phyloP scores from a whole-genome alignment of 2,113 vertebrate genomes.

The Brachypodius melanocephalos region DNA sequence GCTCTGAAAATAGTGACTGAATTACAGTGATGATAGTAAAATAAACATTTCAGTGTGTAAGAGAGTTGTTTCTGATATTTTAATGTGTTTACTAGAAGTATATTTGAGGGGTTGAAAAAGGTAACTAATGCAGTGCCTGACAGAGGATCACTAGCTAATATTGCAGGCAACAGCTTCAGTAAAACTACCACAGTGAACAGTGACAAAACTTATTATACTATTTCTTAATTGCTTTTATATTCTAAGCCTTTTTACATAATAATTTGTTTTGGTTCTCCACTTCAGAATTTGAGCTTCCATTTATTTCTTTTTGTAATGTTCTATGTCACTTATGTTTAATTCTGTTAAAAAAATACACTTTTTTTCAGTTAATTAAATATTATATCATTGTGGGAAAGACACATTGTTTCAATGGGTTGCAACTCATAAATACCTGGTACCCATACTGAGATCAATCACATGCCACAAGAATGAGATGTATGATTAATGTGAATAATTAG shows the following conservation, averaged over 20 bases:
- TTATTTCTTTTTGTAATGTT: neutral
- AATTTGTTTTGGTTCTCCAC: neutral
- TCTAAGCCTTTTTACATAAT: neutral
- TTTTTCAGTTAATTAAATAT: neutral
- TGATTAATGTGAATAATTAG: neutral
- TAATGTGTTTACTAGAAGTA: neutral
- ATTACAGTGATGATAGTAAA: neutral
- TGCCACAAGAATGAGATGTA: neutral
- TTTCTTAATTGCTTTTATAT: neutral
- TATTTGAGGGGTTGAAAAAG: neutral
- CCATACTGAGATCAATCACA: neutral
- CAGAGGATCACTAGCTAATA: neutral
- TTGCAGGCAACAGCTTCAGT: neutral
- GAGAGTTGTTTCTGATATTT: neutral
- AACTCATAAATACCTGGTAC: neutral
- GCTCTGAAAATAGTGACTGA: neutral
- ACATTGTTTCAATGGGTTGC: neutral
- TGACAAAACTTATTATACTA: neutral
- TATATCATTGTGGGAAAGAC: neutral
- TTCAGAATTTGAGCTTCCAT: neutral
- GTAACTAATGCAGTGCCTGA: neutral
- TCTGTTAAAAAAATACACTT: neutral
- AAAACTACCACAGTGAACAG: neutral
- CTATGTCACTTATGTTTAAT: neutral
- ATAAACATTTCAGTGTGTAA: neutral